Percentiles rank a stretch among this genome's conserved stretches.
Conservation (phyloP, 2,113 vertebrate genomes). For the Microcebus jonahi region DNA sequence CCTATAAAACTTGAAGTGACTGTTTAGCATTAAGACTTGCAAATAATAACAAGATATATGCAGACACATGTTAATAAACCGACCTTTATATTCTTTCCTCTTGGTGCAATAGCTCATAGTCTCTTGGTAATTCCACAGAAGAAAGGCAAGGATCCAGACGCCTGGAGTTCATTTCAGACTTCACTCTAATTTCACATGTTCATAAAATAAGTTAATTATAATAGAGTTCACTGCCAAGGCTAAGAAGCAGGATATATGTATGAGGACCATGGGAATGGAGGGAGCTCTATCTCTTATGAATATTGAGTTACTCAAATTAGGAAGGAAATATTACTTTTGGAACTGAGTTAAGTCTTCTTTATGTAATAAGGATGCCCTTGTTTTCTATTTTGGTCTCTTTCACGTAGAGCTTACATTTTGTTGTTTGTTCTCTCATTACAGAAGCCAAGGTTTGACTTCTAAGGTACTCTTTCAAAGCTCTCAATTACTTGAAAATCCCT, state of each 20-base stretch:
- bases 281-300: slow-evolving; percentile 22
- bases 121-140: not conserved
- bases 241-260: slow-evolving; percentile 57
- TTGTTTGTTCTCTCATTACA: not conserved
- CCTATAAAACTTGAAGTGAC: slow-evolving; percentile 75
- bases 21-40: slow-evolving; percentile 59
- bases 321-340: not conserved
- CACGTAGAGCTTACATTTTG: slow-evolving; percentile 23
- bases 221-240: slow-evolving; percentile 55
- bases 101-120: not conserved
- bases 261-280: not conserved
- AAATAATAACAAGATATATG: slow-evolving; percentile 66
- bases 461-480: slow-evolving; percentile 48
- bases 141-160: not conserved
- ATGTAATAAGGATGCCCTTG: slow-evolving; percentile 51
- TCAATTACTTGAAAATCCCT: slow-evolving; percentile 42
- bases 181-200: slow-evolving; percentile 67
- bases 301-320: slow-evolving; percentile 63
- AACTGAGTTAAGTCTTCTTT: slow-evolving; percentile 53
- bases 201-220: slow-evolving; percentile 72
- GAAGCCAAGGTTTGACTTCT: slow-evolving; percentile 50
- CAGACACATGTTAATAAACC: slow-evolving; percentile 41
- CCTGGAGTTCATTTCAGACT: slow-evolving; percentile 50
- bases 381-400: slow-evolving; percentile 53
- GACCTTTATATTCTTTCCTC: not conserved